These are phyloP conservation scores for Poecile montanus DNA, from an alignment of 2,797 vertebrate genomes.

Conservation along the genomic window DNA sequence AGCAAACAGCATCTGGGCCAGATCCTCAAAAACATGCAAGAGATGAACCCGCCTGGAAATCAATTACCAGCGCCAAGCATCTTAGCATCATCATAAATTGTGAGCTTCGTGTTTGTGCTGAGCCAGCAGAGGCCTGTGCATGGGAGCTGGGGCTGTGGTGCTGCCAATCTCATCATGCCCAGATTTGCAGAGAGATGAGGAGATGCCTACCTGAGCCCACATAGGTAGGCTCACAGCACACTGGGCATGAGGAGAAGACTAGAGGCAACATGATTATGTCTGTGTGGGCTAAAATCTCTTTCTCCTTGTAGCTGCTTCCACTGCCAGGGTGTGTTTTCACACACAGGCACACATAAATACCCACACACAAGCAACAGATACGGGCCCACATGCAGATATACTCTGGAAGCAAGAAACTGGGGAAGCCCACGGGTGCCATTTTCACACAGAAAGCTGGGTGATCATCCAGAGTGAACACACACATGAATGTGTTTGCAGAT, in stretches of 20 bases:
- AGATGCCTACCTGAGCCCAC: not conserved
- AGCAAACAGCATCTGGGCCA: slow-evolving; percentile 12
- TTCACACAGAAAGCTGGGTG: not conserved
- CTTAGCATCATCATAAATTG: not conserved
- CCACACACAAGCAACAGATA: not conserved
- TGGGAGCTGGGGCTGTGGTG: not conserved
- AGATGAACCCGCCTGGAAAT: not conserved
- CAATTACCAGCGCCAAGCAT: not conserved
- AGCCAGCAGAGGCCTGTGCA: not conserved
- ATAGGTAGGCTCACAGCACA: not conserved
- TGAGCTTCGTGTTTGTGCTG: not conserved
- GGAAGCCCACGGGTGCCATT: not conserved
- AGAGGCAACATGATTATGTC: not conserved
- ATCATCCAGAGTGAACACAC: not conserved
- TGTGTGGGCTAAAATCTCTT: not conserved
- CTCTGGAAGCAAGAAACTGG: not conserved
- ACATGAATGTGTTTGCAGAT: not conserved
- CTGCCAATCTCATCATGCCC: not conserved
- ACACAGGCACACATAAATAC: not conserved
- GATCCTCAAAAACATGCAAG: not conserved
- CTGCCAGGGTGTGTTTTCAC: not conserved
- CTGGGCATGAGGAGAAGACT: not conserved
- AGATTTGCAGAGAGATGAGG: not conserved
- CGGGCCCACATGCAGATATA: not conserved
- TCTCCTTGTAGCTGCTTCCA: not conserved